Evolutionary conservation across 2,888 invertebrate genomes (phyloP), one percentile per base, ranked within the genome.

Genomic region (Elgonia sp.): DNA sequence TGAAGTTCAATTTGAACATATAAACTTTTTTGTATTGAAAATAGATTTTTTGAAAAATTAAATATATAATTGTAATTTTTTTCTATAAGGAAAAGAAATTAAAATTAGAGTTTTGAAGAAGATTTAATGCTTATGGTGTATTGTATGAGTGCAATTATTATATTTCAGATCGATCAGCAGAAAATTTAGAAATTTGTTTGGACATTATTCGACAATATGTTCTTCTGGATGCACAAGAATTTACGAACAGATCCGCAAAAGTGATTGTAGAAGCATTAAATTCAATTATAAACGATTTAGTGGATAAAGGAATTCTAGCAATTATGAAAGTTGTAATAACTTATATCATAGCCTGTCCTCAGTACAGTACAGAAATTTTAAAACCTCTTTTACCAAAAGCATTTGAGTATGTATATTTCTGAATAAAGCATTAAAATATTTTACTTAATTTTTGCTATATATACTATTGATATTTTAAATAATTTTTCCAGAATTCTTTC

Each of bases 121-220:
- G 3, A 29, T 29, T 29, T 29, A 5, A 29, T 29, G 3, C 29
- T 29, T 29, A 29, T 29, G 5, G 29, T 29, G 29, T 29, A 29
- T 29, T 29, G 29, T 29, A 10, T 62, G 29, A 29, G 29, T 29
- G 29, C 5, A 29, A 29, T 12, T 29, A 29, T 1, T 14, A 14
- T 39, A 86, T 91, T 69, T 63, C 95, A 97, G 98, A 98, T 94
- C 96, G 96, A 94, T 97, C 98, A 0, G 96, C 97, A 0, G 98
- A 98, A 93, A 97, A 97, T 94, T 95, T 98, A 14, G 96, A 97
- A 87, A 96, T 97, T 84, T 97, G 97, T 89, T 95, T 98, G 16
- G 96, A 97, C 92, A 97, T 99, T 93, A 97, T 97, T 10, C 4
- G 60, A 6, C 60, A 53, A 40, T 86, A 60, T 16, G 62, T 86